A percentile compares a stretch with the other conserved stretches of the same genome.
Evolutionary conservation across 2,113 vertebrate species (phyloP).

Genomic region (Lates calcarifer): DNA sequence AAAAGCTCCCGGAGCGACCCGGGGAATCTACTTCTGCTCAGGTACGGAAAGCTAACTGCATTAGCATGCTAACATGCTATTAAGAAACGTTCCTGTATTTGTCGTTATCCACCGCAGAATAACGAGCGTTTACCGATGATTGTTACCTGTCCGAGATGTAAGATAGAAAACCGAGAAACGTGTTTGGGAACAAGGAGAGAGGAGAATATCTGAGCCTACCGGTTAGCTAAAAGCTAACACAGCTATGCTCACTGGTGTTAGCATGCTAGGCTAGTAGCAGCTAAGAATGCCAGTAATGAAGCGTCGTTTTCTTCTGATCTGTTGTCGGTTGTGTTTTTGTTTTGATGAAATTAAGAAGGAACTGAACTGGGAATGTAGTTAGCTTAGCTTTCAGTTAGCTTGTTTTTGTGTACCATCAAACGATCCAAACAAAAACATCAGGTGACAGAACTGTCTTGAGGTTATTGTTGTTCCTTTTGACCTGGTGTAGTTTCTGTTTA

Average conservation of each 20-base stretch:
- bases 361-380: neutral
- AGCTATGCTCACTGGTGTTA: neutral
- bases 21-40: slow-evolving; percentile 31
- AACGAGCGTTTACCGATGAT: no score
- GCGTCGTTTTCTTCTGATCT: no score
- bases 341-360: neutral
- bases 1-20: slow-evolving; percentile 49
- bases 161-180: neutral
- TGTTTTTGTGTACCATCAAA: neutral
- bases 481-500: neutral
- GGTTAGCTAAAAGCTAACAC: no score
- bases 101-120: accelerated
- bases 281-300: neutral
- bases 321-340: neutral
- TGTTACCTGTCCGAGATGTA: accelerated
- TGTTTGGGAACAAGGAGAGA: no score
- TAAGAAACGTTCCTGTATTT: neutral
- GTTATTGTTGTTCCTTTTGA: neutral
- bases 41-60: slow-evolving; percentile 49
- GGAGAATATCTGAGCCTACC: neutral
- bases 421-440: neutral
- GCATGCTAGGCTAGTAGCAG: neutral
- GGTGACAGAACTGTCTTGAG: neutral
- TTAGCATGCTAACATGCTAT: slow-evolving; percentile 55
- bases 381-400: neutral